Conservation (phyloP, 2,797 vertebrate genomes). For the Hephaestus fuliginosus region DNA sequence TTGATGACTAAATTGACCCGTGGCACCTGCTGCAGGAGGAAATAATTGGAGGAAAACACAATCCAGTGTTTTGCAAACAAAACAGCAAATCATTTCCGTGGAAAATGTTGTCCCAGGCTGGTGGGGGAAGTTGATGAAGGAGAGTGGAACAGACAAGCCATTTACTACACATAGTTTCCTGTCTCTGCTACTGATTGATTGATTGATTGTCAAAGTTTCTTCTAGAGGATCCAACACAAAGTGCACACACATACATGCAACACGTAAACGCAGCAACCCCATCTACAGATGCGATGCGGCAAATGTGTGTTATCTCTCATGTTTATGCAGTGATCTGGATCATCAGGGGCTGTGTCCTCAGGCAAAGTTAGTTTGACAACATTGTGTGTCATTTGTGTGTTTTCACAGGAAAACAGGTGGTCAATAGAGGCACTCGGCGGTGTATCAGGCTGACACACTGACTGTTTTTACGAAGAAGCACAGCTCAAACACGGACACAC, state of each 20-base stretch:
- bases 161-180: slow-evolving; percentile 33
- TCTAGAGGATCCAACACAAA: slow-evolving; percentile 12
- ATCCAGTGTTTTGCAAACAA: slow-evolving; percentile 54
- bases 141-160: slow-evolving; percentile 23
- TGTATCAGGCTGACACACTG: slow-evolving; percentile 49
- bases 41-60: slow-evolving; percentile 37
- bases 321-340: slow-evolving; percentile 24
- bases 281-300: slow-evolving; percentile 1
- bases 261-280: background rate
- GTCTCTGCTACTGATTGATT: slow-evolving; percentile 28
- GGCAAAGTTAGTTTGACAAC: slow-evolving; percentile 30
- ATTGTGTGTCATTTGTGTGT: slow-evolving; percentile 55
- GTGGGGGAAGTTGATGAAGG: slow-evolving; percentile 2
- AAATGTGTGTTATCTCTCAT: background rate
- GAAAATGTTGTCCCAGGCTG: slow-evolving; percentile 30
- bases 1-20: slow-evolving; percentile 40
- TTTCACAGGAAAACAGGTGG: slow-evolving; percentile 63
- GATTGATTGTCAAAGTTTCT: slow-evolving; percentile 30
- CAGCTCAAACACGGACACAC: slow-evolving; percentile 52
- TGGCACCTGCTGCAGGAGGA: slow-evolving; percentile 34
- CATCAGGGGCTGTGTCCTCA: slow-evolving; percentile 11
- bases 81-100: slow-evolving; percentile 45
- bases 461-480: slow-evolving; percentile 54
- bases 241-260: background rate
- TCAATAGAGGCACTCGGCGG: slow-evolving; percentile 32